Conservation (phyloP, 2,888 invertebrate species). For the Plagiodera versicolora region DNA sequence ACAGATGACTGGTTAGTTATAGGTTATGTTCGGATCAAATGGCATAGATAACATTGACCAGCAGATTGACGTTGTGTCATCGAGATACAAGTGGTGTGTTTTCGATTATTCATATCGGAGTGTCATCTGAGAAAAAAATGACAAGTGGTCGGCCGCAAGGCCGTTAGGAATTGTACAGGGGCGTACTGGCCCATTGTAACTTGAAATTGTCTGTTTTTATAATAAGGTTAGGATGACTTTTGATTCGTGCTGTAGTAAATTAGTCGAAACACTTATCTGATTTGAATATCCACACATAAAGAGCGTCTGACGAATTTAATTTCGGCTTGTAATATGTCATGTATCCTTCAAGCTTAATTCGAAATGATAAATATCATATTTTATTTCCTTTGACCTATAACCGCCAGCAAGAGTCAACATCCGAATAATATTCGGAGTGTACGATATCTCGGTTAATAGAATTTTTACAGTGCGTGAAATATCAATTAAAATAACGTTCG, state of each 20-base stretch:
- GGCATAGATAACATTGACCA: slow-evolving; percentile 8
- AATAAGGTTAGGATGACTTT: too few species aligned
- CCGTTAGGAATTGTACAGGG: neutral
- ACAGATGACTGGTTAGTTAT: neutral
- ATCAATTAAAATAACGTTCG: neutral
- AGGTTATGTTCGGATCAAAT: neutral
- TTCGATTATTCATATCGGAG: slow-evolving; percentile 4
- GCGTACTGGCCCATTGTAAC: too few species aligned
- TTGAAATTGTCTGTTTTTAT: too few species aligned
- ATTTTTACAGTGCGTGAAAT: neutral
- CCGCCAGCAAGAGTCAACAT: neutral
- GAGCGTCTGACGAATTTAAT: too few species aligned
- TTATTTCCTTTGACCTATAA: neutral
- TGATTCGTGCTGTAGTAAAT: too few species aligned
- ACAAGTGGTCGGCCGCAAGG: neutral
- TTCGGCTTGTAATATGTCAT: neutral
- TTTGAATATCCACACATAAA: too few species aligned
- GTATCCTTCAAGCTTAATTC: neutral
- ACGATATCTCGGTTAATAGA: neutral
- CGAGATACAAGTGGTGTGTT: slow-evolving; percentile 3
- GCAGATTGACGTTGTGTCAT: slow-evolving; percentile 3
- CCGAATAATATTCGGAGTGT: too few species aligned
- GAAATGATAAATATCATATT: neutral
- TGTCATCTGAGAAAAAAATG: slow-evolving; percentile 3
- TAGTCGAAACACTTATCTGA: too few species aligned